Evolutionary conservation across 2,113 vertebrate species (phyloP).

Genomic region (Cervus canadensis): DNA sequence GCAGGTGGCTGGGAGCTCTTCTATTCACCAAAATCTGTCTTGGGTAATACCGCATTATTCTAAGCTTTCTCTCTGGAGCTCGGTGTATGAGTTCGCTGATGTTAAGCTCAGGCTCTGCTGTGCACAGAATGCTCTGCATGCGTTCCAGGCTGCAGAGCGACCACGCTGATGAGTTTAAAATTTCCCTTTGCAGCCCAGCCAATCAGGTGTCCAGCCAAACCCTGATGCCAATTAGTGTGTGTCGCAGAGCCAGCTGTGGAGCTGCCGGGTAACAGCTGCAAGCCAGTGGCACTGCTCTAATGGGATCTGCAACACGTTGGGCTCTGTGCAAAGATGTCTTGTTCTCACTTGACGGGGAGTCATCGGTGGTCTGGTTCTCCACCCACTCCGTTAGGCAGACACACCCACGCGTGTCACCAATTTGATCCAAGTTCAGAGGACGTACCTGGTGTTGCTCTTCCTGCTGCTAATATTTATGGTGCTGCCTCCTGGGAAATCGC

Average conservation of each 20-base stretch:
- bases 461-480: not conserved
- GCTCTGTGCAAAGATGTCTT: constrained; percentile 49
- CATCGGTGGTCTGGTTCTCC: not conserved
- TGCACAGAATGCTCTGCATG: no score
- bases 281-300: constrained; percentile 13
- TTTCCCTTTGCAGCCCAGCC: constrained; percentile 3
- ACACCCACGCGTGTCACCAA: not conserved
- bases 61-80: not conserved
- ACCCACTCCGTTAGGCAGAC: not conserved
- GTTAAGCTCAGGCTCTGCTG: accelerated
- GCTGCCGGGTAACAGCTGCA: constrained; percentile 34
- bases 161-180: not conserved
- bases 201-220: not conserved
- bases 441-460: not conserved
- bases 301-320: not conserved
- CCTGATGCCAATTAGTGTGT: constrained; percentile 34
- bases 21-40: not conserved
- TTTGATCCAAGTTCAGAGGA: not conserved
- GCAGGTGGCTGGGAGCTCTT: not conserved
- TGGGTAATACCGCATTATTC: not conserved
- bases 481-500: not conserved
- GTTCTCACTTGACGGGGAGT: not conserved
- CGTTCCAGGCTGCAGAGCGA: not conserved
- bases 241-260: constrained; percentile 20
- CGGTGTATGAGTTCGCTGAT: not conserved